Base-by-base conservation (phyloP, 2,113 vertebrate species). In the Elachura formosa region DNA sequence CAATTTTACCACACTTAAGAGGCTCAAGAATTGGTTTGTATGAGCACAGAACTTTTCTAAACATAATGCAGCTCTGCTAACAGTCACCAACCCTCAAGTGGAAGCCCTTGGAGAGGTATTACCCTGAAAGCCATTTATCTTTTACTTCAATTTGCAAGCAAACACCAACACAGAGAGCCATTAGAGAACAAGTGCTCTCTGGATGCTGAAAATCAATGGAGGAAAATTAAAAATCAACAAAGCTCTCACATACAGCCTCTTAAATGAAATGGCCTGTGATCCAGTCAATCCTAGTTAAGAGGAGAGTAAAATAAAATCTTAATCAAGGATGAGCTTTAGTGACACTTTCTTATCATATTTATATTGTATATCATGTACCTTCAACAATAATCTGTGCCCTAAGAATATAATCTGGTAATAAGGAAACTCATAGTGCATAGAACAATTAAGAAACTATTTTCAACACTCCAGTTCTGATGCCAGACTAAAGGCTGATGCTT, bases 191-290 rank as follows among this genome's bases (percentile, higher is more conserved):
- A 97, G 94, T 96, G 93, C 94, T 96, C 95, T 97, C 97, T 97
- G 94, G 96, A 96, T 97, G 94, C 94, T 96, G 79, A 96, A 97
- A 97, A 98, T 97, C 96, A 97, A 97, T 97, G 94, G 87, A 87
- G 63, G 93, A 97, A 97, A 97, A 97, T 97, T 97, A 97, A 97
- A 97, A 97, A 97, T 97, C 97, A 97, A 97, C 94, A 97, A 95
- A 95, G 89, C 95, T 96, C 95, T 96, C 94, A 81, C 91, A 97
- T 84, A 79, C 31, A 93, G 84, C 71, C 94, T 94, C 69, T 94
- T 95, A 96, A 97, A 97, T 97, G 95, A 97, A 97, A 97, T 94
- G 89, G 93, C 79, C 89, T 93, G 75, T 95, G 94, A 94, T 96
- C 78, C 83, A 91, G 95, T 96, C 95, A 97, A 93, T 96, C 87